These are phyloP conservation scores for Callocephalon fimbriatum DNA, from an alignment of 2,113 vertebrate species.

Conservation along the genomic window DNA sequence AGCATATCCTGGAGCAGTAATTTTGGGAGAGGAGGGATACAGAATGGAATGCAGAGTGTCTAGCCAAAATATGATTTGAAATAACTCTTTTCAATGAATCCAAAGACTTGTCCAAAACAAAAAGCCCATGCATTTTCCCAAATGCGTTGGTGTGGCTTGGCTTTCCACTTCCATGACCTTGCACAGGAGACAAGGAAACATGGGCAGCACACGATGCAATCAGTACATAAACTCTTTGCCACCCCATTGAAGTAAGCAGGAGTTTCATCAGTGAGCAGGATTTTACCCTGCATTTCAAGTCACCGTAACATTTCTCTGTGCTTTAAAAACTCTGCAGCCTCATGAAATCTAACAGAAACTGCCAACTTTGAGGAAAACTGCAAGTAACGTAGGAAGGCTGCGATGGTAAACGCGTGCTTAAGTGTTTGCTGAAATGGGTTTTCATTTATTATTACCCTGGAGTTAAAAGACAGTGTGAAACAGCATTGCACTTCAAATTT, in stretches of 20 bases:
- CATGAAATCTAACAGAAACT: not conserved
- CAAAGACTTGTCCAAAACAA: not conserved
- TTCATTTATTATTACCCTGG: not conserved
- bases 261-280: not conserved
- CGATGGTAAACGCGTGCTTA: not conserved
- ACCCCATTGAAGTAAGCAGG: not conserved
- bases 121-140: not conserved
- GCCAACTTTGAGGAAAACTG: not conserved
- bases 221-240: not conserved
- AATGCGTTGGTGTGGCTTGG: accelerated
- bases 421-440: not conserved
- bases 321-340: not conserved
- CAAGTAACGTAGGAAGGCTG: not conserved
- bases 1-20: constrained; percentile 24
- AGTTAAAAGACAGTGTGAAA: not conserved
- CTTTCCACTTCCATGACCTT: not conserved
- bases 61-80: constrained; percentile 42
- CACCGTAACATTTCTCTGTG: not conserved
- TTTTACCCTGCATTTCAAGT: not conserved
- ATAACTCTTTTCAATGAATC: not conserved
- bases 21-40: constrained; percentile 38
- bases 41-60: constrained; percentile 50
- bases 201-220: not conserved
- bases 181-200: not conserved
- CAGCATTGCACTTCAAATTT: not conserved